Evolutionary conservation across 2,888 invertebrate genomes (phyloP).

Genomic region (Hirtodrosophila trivittata): DNA sequence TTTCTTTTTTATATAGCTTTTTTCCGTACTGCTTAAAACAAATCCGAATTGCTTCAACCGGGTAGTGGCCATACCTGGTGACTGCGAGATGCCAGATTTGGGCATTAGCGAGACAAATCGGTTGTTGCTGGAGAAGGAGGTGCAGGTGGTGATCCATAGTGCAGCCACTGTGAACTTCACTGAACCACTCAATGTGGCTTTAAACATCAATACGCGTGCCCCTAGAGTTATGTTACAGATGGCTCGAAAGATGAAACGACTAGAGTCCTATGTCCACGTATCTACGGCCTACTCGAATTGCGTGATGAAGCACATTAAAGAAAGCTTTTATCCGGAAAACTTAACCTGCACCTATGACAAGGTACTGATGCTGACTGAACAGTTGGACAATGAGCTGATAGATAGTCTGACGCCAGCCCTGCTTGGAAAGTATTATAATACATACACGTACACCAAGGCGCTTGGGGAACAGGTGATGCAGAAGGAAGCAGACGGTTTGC

Average conservation of each 20-base stretch:
- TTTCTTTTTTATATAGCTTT: conserved; percentile 45
- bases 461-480: conserved; percentile 87
- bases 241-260: conserved; percentile 85
- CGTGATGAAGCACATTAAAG: conserved; percentile 80
- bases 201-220: conserved; percentile 88
- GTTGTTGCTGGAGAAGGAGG: conserved; percentile 66
- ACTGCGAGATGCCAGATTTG: conserved; percentile 79
- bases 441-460: conserved; percentile 89
- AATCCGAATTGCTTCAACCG: conserved; percentile 74
- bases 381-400: conserved; percentile 80
- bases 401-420: conserved; percentile 74
- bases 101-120: conserved; percentile 82
- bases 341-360: conserved; percentile 77
- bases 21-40: conserved; percentile 55
- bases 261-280: conserved; percentile 86
- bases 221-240: conserved; percentile 87
- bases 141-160: conserved; percentile 90
- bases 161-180: conserved; percentile 94
- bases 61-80: conserved; percentile 81
- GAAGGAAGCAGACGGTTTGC: conserved; percentile 85
- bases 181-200: conserved; percentile 87
- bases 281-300: conserved; percentile 89
- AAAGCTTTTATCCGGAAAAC: conserved; percentile 81
- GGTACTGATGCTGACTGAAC: conserved; percentile 75
- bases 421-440: conserved; percentile 85